phyloP scores from a whole-genome alignment of 2,797 vertebrate genomes.

The Phyllotis vaccarum region DNA sequence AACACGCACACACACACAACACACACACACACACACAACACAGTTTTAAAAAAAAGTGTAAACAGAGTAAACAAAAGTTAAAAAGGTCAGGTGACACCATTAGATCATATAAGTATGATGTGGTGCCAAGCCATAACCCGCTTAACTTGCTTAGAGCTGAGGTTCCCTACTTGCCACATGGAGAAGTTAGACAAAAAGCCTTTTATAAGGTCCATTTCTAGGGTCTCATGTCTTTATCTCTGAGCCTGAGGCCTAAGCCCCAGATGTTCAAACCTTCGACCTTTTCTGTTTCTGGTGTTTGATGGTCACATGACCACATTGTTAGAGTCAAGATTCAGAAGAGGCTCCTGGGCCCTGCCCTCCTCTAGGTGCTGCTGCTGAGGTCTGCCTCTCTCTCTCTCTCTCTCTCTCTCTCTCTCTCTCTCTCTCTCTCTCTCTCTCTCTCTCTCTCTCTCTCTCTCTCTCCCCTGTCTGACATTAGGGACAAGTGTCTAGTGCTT shows the following conservation, averaged over 20 bases:
- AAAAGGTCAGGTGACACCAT: background rate
- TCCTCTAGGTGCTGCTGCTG: background rate
- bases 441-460: background rate
- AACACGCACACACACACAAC: background rate
- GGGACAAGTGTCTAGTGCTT: background rate
- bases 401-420: background rate
- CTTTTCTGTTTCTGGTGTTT: background rate
- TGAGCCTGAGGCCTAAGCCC: background rate
- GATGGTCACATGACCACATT: fast-evolving
- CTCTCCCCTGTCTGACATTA: background rate
- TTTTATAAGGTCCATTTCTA: background rate
- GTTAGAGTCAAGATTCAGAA: background rate
- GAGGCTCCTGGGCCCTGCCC: background rate
- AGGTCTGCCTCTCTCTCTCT: background rate
- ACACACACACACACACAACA: background rate
- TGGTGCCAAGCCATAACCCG: background rate
- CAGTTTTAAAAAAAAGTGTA: background rate
- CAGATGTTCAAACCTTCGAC: background rate
- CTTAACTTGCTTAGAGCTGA: background rate
- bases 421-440: background rate
- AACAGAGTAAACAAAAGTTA: background rate
- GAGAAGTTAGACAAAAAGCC: background rate
- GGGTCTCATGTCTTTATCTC: background rate
- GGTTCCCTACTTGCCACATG: background rate
- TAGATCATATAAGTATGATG: too few relatives aligned